Conservation (phyloP, 2,888 invertebrate genomes). For the Chydorus sphaericus region DNA sequence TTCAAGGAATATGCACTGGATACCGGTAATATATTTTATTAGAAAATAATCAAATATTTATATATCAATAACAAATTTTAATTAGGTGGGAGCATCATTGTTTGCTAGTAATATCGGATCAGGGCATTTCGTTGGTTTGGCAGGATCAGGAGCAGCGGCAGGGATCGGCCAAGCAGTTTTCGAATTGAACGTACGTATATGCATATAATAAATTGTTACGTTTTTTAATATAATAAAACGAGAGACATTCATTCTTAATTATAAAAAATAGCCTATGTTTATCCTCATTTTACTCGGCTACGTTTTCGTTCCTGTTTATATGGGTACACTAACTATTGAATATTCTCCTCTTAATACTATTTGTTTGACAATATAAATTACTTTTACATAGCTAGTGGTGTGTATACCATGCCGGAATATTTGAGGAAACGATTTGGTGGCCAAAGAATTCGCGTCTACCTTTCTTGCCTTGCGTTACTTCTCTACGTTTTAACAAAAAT, state of each 20-base stretch:
- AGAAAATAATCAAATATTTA: background rate
- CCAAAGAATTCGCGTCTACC: conserved; percentile 36
- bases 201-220: background rate
- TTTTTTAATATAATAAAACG: too few species aligned
- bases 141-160: conserved; percentile 31
- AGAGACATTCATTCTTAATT: too few species aligned
- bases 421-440: conserved; percentile 36
- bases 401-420: conserved; percentile 40
- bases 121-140: conserved; percentile 32
- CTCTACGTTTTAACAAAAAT: conserved; percentile 39
- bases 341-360: background rate
- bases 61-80: background rate
- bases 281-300: conserved; percentile 35
- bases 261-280: conserved; percentile 31
- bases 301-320: conserved; percentile 38
- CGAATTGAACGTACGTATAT: conserved; percentile 30
- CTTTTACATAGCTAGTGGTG: conserved; percentile 23
- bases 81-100: conserved; percentile 32
- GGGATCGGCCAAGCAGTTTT: conserved; percentile 31
- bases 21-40: conserved; percentile 26
- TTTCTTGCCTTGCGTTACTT: conserved; percentile 36
- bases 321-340: conserved; percentile 20
- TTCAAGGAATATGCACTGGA: conserved; percentile 32
- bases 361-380: too few species aligned
- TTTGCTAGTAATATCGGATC: conserved; percentile 34